A percentile compares a stretch with the other conserved stretches of the same genome.
Conservation (phyloP, 2,888 invertebrate genomes). For the Andrena dorsata region DNA sequence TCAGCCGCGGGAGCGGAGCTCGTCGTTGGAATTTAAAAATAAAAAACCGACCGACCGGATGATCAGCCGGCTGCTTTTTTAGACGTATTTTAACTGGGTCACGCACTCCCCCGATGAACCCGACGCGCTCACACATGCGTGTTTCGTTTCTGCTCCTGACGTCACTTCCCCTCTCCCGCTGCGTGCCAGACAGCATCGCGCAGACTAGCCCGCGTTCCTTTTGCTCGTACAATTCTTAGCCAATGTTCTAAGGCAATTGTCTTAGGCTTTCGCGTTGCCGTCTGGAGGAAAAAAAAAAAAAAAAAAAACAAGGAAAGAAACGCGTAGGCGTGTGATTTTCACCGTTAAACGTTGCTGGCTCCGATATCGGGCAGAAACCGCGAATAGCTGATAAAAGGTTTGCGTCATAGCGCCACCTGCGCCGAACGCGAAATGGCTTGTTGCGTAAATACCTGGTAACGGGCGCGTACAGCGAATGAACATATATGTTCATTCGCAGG, state of each 20-base stretch:
- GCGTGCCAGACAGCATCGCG: constrained; percentile 48
- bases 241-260: not conserved
- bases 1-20: constrained; percentile 1
- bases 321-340: constrained; percentile 25
- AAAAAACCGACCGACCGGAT: constrained; percentile 18
- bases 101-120: constrained; percentile 46
- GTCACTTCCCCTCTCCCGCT: constrained; percentile 62
- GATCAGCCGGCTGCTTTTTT: constrained; percentile 40
- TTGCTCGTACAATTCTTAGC: not conserved
- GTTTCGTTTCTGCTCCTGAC: constrained; percentile 71
- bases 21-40: constrained; percentile 7
- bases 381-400: constrained; percentile 66
- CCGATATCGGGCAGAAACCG: constrained; percentile 50
- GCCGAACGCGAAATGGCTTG: constrained; percentile 58
- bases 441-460: constrained; percentile 72
- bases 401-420: constrained; percentile 79
- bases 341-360: not conserved
- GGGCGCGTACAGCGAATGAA: constrained; percentile 29
- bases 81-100: constrained; percentile 53
- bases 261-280: not conserved
- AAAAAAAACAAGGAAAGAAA: not conserved
- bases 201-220: constrained; percentile 1
- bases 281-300: no score
- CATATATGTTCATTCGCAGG: constrained; percentile 38
- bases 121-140: constrained; percentile 46